A percentile compares a stretch with the other conserved stretches of the same genome.
Conservation (phyloP, 1,140 invertebrate species). For the Branchinecta lindahli region DNA sequence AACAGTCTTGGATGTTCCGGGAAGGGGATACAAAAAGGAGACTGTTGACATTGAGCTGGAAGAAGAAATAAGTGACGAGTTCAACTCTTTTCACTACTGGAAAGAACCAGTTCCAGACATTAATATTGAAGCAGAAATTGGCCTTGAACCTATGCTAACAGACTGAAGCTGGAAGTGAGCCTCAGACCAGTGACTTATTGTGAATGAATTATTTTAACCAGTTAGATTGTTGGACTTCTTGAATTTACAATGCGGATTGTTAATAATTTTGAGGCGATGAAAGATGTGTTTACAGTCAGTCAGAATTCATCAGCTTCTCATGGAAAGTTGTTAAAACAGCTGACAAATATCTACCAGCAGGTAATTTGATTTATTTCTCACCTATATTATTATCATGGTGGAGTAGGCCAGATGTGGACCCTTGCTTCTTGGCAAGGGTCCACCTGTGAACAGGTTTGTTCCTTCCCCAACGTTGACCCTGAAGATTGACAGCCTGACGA, state of each 20-base stretch:
- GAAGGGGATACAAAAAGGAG: no score
- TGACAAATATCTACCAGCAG: conserved; percentile 16
- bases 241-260: no score
- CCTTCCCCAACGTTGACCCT: neutral
- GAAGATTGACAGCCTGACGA: no score
- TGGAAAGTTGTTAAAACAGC: conserved; percentile 12
- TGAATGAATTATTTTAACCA: no score
- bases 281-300: conserved; percentile 19
- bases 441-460: neutral
- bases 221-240: no score
- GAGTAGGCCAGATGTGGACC: neutral
- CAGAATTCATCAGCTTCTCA: conserved; percentile 18
- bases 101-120: conserved; percentile 21
- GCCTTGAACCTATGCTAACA: conserved; percentile 12
- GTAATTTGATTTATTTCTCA: neutral
- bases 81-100: conserved; percentile 20
- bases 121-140: neutral
- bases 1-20: no score
- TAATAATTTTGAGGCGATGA: neutral
- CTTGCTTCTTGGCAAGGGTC: neutral
- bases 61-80: conserved; percentile 9
- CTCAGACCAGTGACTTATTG: neutral
- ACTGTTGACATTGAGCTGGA: neutral
- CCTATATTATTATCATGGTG: neutral
- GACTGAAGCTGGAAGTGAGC: conserved; percentile 8